Evolutionary conservation across 1,140 invertebrate species (phyloP), one percentile per base, ranked within the genome.

Genomic region (Dermatophagoides farinae): DNA sequence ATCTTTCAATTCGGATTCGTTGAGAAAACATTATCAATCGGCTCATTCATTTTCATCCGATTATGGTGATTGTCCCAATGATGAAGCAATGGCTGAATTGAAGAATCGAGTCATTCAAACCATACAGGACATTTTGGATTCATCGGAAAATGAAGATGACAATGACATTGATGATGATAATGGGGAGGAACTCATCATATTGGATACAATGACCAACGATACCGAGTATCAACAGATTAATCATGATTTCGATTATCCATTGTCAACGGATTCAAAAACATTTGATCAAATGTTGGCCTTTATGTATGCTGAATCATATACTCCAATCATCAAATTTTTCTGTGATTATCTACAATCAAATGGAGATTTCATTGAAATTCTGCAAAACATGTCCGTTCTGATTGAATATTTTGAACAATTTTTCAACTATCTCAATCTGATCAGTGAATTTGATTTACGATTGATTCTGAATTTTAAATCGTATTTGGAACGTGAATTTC

Each of bases 281-380:
- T 25, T 55, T 14, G 47, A 61, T n/a, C 62, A 61, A 37, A 16
- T 61, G 43, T 43, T 63, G 14, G 23, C 6, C 18, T 59, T 11
- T 47, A 39, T 62, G n/a, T 39, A 44, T 14, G 43, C 23, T 5
- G 20, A 62, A 43, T 44, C 20, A n/a, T 50, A 44, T 40, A 18
- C 37, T 31, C 54, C 61, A n/a, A 52, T 49, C 23, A 55, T 62
- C 14, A 62, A 62, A 25, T 23, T 62, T 20, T 57, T 59, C 39
- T 57, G 51, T 43, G 61, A 62, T 38, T 62, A 20, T 37, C 25
- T 62, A n/a, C 47, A 38, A 43, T 51, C 47, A 16, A 61, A 61
- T 41, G 37, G n/a, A 20, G 40, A 57, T 57, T 23, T 44, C 20
- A 14, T 50, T 50, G 47, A 50, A 18, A 14, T 50, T 20, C 12